Base-by-base conservation (phyloP, 2,888 invertebrate species). In the Metallyticus violacea region DNA sequence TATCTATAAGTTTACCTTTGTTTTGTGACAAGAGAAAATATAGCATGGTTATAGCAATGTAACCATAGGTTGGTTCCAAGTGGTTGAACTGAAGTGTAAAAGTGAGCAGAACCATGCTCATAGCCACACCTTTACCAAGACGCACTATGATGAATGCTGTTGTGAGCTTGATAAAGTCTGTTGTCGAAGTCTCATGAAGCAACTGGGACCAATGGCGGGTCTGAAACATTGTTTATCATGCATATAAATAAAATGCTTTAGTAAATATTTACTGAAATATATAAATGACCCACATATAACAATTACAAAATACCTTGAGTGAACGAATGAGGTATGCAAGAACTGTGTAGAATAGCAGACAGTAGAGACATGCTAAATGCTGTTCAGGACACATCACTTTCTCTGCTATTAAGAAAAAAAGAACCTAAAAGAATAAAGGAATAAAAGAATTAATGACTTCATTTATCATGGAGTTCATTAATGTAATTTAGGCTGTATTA, bases 331-430 rank as follows among this genome's bases (percentile, higher is more conserved):
- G 86, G 87, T 90, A 90, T 1, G 89, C 88, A 4, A 90, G 86
- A 22, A 89, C 88, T 76, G 89, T 89, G 88, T 89, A 90, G 88
- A 89, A 89, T 9, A 89, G 88, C 9, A 90, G 88, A 28, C 89
- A 88, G 85, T 89, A 89, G n/a, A 90, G 88, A 26, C 89, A 88
- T 2, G 89, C 86, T 80, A 89, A 86, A 27, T 88, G 87, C 30
- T 89, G 88, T 22, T 89, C 88, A 9, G 89, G 89, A 79, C 89
- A 88, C 15, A 89, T 62, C 27, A 89, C 85, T 80, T 89, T 88
- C 85, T 90, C 89, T n/a, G 88, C 87, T 30, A 89, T 40, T 79
- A 90, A 79, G 88, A 89, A 89, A 88, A 89, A 89, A 25, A 89
- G 87, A 4, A 89, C 88, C 89, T 90, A 88, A n/a, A 87, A 79